Base-by-base conservation (phyloP, 1,140 invertebrate genomes). In the Hypsibius dujardini region DNA sequence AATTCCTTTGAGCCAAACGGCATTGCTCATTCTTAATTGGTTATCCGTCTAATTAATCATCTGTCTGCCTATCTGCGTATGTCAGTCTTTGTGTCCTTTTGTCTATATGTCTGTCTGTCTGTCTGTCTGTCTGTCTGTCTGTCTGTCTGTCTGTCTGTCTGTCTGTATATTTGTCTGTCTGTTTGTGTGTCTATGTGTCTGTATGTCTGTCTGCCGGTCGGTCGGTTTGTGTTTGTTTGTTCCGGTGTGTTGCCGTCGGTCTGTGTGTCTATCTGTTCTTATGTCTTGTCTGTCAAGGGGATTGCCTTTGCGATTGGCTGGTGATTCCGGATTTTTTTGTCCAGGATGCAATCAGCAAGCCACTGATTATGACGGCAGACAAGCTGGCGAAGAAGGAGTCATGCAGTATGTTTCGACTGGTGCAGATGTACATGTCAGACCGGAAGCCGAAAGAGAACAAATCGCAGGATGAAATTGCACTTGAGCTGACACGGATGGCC, bases 361-460 rank as follows among this genome's bases (percentile, higher is more conserved):
- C 92, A 2, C 92, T 95, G 87, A 84, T 95, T 46, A 87, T 89
- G 83, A 91, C 76, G 84, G 87, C 75, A 79, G 87, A 93, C 78
- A 96, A 95, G 79, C 82, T 85, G 47, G 84, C 92, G 72, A 95
- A 95, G 79, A 89, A 92, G 78, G 92, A 92, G 72, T 90, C 92
- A 47, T 88, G 88, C 72, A 90, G 94, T 78, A 81, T 95, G 72
- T 97, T 96, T 78, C 86, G 92, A 76, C 84, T 95, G 73, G 90
- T 97, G 71, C 93, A 96, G 82, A 90, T 90, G 71, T 98, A 96
- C 78, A 97, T 97, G 93, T 90, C 90, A 40, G 94, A 98, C 81
- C 83, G 92, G 15, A 95, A 95, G 78, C 86, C 88, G 0, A 88
- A 92, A 71, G 84, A 87, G 2, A 89, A 88, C 14, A 88, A 90